Evolutionary conservation across 2,888 invertebrate genomes (phyloP), one percentile per base, ranked within the genome.

Genomic region (Ariolimax columbianus): DNA sequence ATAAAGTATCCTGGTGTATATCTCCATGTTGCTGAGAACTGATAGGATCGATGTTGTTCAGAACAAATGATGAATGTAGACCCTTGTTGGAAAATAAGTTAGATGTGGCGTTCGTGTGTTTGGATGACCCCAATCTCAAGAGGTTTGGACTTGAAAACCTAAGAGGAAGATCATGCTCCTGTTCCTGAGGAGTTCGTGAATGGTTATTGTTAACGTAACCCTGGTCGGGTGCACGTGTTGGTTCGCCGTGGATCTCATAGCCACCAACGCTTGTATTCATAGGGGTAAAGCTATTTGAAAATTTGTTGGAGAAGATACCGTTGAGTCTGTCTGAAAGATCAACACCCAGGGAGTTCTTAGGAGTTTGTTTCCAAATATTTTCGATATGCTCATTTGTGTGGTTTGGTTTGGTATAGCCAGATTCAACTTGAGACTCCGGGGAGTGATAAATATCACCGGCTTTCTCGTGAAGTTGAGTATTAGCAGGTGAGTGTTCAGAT

Each of bases 281-380:
- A 19, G 17, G 36, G 0, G 38, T 59, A 26, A 77, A 26, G 59
- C 59, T 77, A 19, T 55, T 55, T 30, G 51, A 59, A 23, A 75
- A 9, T 26, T 82, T 59, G 3, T 43, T 82, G 59, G 82, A 73
- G 33, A 82, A 63, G 19, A 82, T 63, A 23, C 43, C 75, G 66
- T 82, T 75, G 23, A 82, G 75, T 30, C 63, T 75, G 30, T 82
- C 66, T 43, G 63, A 33, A 26, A 82, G 33, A 38, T 75, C 40
- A 33, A 14, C 51, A 0, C 9, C 30, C 23, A 33, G 6, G 2
- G 23, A 26, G 7, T 11, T 47, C 38, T 33, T 14, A 3, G 80
- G 19, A 59, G n/a, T 36, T 33, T 30, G 14, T 36, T 6, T 3
- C 11, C 11, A 1, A 36, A 36, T 36, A 11, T 55, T 36, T 19